Evolutionary conservation across 2,797 vertebrate species (phyloP), one percentile per base, ranked within the genome.

Genomic region (Mastacembelus armatus): DNA sequence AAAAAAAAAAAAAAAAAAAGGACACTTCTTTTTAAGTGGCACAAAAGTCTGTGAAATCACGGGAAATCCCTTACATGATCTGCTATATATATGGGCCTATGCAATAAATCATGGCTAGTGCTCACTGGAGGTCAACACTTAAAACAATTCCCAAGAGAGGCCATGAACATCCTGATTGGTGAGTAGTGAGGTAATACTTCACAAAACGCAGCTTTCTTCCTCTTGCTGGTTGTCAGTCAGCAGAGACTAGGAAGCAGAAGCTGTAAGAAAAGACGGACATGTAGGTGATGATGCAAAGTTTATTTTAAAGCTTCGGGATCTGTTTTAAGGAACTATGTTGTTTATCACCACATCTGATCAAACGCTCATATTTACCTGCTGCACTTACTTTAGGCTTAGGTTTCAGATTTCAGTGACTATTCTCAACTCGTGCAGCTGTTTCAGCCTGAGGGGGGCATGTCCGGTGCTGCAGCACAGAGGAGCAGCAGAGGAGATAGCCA

Each of bases 141-240:
- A n/a, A 80, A 36, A 61, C 65, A 68, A 77, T 78, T 38, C 48
- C 55, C 49, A 32, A 42, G 63, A 57, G 72, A 78, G 62, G 55
- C 69, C 66, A 92, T 92, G 91, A 26, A 78, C 74, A 67, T 84
- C 22, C 77, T 91, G 66, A 88, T 87, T 87, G 91, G 91, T 92
- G 81, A 92, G 91, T 90, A 82, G 50, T 82, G 74, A 78, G 54
- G 67, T 26, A 29, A 78, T 40, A 16, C 35, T 62, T 71, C 42
- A 1, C 16, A 18, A 49, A 63, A 16, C 14, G 32, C 38, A 67
- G 51, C 30, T 51, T 30, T 51, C 48, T 24, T 26, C 40, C 66
- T 18, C 67, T 1, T 52, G 45, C 18, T 40, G 57, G 30, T 33
- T 54, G 24, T 9, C 33, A 58, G 19, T 44, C 27, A 44, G 22